Percentiles rank a stretch among this genome's conserved stretches.
phyloP scores from a whole-genome alignment of 2,113 vertebrate genomes.

The Saimiri boliviensis region DNA sequence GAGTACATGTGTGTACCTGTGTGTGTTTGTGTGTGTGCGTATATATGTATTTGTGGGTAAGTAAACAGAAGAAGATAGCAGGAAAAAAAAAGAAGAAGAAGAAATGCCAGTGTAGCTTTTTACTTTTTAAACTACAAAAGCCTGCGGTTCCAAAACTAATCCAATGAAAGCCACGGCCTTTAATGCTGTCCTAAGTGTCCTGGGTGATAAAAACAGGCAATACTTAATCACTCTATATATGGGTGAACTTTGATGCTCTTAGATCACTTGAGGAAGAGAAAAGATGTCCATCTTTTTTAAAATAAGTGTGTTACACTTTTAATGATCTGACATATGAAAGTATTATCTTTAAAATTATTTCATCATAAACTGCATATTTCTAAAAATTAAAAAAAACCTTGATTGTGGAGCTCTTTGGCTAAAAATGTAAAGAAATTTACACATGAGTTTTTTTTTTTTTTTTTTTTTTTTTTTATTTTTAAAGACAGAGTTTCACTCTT shows the following conservation, averaged over 20 bases:
- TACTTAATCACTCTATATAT: background rate
- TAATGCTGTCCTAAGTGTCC: background rate
- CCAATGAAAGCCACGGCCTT: background rate
- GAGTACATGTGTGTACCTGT: background rate
- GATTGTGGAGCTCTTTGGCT: background rate
- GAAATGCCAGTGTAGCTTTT: background rate
- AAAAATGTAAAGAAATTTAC: conserved; percentile 37
- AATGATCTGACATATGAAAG: background rate
- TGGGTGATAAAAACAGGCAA: background rate
- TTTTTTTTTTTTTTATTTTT: too few relatives aligned
- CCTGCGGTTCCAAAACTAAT: background rate
- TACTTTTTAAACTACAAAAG: background rate
- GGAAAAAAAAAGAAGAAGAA: background rate
- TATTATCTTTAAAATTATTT: background rate
- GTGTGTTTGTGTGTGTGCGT: background rate
- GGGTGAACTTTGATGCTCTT: background rate
- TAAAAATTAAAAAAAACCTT: conserved; percentile 53
- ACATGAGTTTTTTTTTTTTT: background rate
- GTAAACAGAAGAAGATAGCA: background rate
- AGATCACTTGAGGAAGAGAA: background rate
- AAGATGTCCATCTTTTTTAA: background rate
- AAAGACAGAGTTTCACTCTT: too few relatives aligned
- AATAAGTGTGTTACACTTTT: background rate
- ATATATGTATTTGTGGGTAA: background rate
- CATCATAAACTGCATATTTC: background rate